Evolutionary conservation across 2,888 invertebrate species (phyloP).

Genomic region (Stenichneumon culpator): DNA sequence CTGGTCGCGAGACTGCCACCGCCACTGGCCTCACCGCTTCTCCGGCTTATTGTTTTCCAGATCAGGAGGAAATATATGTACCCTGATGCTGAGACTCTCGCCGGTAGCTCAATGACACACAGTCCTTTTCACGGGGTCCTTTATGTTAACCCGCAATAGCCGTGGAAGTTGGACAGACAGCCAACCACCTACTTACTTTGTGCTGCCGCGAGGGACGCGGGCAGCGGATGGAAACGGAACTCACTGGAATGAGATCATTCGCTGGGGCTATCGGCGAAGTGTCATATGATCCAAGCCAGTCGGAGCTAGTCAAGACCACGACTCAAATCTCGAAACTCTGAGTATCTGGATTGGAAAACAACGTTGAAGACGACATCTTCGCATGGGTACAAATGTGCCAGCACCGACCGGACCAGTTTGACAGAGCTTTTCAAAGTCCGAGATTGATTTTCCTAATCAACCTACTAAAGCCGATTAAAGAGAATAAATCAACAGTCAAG

Average conservation of each 20-base stretch:
- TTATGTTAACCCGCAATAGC: slow-evolving; percentile 29
- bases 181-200: slow-evolving; percentile 52
- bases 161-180: slow-evolving; percentile 25
- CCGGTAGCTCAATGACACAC: slow-evolving; percentile 61
- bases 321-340: no score
- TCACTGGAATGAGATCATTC: slow-evolving; percentile 37
- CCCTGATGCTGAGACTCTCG: slow-evolving; percentile 68
- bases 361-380: no score
- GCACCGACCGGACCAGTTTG: no score
- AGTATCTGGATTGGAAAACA: no score
- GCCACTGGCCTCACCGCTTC: slow-evolving; percentile 50
- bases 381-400: no score
- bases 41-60: slow-evolving; percentile 84
- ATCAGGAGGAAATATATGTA: slow-evolving; percentile 85
- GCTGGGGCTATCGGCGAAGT: slow-evolving; percentile 19
- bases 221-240: not conserved
- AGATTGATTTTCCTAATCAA: no score
- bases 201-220: slow-evolving; percentile 27
- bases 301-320: no score
- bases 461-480: no score
- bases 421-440: no score
- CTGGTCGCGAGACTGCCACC: slow-evolving; percentile 35
- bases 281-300: not conserved
- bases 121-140: slow-evolving; percentile 44
- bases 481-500: no score